Conservation (phyloP, 2,888 invertebrate genomes). For the Zygothrica quintamaculata region DNA sequence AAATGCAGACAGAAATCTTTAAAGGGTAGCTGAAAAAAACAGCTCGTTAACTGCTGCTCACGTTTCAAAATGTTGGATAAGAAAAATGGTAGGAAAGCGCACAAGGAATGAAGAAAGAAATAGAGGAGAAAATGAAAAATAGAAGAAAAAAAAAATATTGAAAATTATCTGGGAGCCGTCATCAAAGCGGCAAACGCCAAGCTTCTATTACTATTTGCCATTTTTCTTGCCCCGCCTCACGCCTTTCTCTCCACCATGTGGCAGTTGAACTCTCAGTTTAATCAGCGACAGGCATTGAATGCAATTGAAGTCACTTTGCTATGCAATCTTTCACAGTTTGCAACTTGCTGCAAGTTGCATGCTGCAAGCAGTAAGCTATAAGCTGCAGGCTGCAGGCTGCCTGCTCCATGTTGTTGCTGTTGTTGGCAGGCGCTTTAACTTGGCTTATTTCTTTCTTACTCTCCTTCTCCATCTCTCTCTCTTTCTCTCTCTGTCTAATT, state of each 20-base stretch:
- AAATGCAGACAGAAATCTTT: conserved; percentile 39
- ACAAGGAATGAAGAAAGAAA: neutral
- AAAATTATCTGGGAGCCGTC: conserved; percentile 70
- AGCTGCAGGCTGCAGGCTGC: conserved; percentile 20
- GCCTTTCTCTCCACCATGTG: too few species aligned
- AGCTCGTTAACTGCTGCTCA: conserved; percentile 72
- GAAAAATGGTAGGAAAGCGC: neutral
- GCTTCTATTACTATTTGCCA: conserved; percentile 12
- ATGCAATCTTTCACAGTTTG: conserved; percentile 77
- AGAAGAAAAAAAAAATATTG: conserved; percentile 56
- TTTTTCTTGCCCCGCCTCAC: conserved; percentile 17
- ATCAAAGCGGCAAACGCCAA: conserved; percentile 66
- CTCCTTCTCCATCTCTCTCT: too few species aligned
- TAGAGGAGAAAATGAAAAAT: conserved; percentile 1
- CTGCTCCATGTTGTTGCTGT: conserved; percentile 19
- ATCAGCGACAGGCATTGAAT: conserved; percentile 70
- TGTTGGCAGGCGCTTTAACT: conserved; percentile 27
- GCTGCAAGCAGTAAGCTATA: conserved; percentile 8
- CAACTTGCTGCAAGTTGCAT: conserved; percentile 18
- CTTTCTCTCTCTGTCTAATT: neutral
- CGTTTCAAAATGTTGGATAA: conserved; percentile 56
- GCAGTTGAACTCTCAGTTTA: conserved; percentile 55
- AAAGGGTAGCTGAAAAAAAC: conserved; percentile 64
- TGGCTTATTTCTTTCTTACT: conserved; percentile 9
- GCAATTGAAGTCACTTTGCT: conserved; percentile 77